Base-by-base conservation (phyloP, 2,888 invertebrate genomes). In the Vannuccia rotundouncinata region DNA sequence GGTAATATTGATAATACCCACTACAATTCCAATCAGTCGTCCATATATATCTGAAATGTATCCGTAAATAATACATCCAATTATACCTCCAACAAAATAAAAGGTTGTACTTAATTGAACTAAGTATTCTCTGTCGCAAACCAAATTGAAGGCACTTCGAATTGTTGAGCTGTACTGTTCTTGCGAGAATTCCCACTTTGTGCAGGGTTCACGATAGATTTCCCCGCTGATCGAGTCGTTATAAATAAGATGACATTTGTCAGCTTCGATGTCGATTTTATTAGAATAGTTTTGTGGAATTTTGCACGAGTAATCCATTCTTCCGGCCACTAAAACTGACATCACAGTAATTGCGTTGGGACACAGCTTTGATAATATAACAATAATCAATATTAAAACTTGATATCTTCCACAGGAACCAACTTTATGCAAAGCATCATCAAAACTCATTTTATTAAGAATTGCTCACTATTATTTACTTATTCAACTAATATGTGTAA, bases 31-130 rank as follows among this genome's bases (percentile, higher is more conserved):
- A 1, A 5, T 22, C 28, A 45, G 22, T n/a, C 78, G 75, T n/a
- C 78, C 78, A 77, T 31, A 84, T 84, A 82, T 84, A 79, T 85
- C 85, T 22, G 85, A 83, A 10, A 85, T 81, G 29, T 84, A 83
- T n/a, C 85, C 85, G 81, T 84, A 85, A 5, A 83, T 73, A 2
- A 84, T 79, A 30, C 84, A 84, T 10, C 85, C 85, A 29, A 83
- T 79, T n/a, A 85, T 82, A 31, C 84, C 81, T 0, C 85, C 85
- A 73, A 83, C 83, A 78, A 85, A 84, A 81, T 84, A 85, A 0
- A 85, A 80, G 0, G 84, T 83, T 77, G 83, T 83, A 2, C 84
- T 82, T 0, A 83, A 83, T 31, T 83, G 83, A 2, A 82, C 79
- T 81, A 84, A 82, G 79, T 81, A 83, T 59, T 82, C 82, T 59